Evolutionary conservation across 2,888 invertebrate species (phyloP).

Genomic region (Lymantria monacha): DNA sequence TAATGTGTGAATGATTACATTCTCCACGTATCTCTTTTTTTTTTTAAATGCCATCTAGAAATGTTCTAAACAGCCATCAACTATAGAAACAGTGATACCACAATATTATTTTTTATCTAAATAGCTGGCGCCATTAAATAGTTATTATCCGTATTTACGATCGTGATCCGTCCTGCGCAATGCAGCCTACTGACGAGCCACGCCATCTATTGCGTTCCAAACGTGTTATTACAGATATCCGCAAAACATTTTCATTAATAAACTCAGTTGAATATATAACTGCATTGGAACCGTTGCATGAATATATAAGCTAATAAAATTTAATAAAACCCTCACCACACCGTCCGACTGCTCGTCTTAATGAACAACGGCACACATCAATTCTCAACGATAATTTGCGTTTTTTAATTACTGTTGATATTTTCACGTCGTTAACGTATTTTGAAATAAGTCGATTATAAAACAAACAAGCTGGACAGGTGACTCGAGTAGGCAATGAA

Average conservation of each 20-base stretch:
- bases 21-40: too few species aligned
- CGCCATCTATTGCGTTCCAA: background rate
- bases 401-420: constrained; percentile 76
- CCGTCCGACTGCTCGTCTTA: constrained; percentile 47
- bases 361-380: constrained; percentile 66
- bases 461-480: constrained; percentile 77
- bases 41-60: too few species aligned
- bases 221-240: constrained; percentile 29
- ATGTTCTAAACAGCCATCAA: too few species aligned
- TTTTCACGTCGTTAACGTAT: constrained; percentile 77
- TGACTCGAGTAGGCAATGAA: constrained; percentile 66
- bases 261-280: constrained; percentile 47
- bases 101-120: constrained; percentile 33
- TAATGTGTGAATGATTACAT: too few species aligned
- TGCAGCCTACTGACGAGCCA: constrained; percentile 7
- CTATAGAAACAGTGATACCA: too few species aligned
- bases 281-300: constrained; percentile 34
- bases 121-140: constrained; percentile 48
- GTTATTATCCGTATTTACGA: constrained; percentile 38
- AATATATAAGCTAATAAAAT: constrained; percentile 58
- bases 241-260: constrained; percentile 48
- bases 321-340: constrained; percentile 67
- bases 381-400: constrained; percentile 61
- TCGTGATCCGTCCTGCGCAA: constrained; percentile 5
- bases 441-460: constrained; percentile 65